Evolutionary conservation across 2,888 invertebrate genomes (phyloP).

Genomic region (Bellardia pandia): DNA sequence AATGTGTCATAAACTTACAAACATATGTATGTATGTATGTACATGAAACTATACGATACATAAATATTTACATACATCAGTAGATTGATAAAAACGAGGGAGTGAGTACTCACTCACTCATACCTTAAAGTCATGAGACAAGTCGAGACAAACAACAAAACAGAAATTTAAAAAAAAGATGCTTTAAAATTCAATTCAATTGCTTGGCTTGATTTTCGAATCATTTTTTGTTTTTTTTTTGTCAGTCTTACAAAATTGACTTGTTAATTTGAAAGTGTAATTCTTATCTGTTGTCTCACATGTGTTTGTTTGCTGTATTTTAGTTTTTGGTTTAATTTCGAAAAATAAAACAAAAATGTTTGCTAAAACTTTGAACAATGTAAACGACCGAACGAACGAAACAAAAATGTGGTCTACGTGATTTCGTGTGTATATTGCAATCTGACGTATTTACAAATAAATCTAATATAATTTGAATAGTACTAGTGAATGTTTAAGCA

Average conservation of each 20-base stretch:
- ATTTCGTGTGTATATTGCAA: constrained; percentile 29
- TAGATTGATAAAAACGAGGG: not conserved
- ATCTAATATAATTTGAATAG: constrained; percentile 23
- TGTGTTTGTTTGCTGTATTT: not conserved
- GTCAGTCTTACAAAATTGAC: constrained; percentile 34
- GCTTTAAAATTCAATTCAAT: constrained; percentile 39
- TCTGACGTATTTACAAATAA: constrained; percentile 28
- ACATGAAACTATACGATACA: not conserved
- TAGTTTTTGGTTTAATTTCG: constrained; percentile 11
- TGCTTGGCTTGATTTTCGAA: not conserved
- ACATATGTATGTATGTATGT: not conserved
- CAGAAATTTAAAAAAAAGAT: constrained; percentile 22
- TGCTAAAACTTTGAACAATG: constrained; percentile 25
- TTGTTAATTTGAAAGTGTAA: constrained; percentile 62
- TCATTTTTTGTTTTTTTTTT: constrained; percentile 3
- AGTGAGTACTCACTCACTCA: not conserved
- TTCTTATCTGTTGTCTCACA: constrained; percentile 28
- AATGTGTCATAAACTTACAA: constrained; percentile 19
- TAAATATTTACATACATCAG: not conserved
- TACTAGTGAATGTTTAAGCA: not conserved
- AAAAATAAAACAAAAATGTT: not conserved
- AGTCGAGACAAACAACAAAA: not conserved
- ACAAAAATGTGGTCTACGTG: constrained; percentile 48
- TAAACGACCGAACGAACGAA: constrained; percentile 9
- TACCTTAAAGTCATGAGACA: constrained; percentile 20